Base-by-base conservation (phyloP, 1,140 invertebrate species). In the Phymastichus coffea region DNA sequence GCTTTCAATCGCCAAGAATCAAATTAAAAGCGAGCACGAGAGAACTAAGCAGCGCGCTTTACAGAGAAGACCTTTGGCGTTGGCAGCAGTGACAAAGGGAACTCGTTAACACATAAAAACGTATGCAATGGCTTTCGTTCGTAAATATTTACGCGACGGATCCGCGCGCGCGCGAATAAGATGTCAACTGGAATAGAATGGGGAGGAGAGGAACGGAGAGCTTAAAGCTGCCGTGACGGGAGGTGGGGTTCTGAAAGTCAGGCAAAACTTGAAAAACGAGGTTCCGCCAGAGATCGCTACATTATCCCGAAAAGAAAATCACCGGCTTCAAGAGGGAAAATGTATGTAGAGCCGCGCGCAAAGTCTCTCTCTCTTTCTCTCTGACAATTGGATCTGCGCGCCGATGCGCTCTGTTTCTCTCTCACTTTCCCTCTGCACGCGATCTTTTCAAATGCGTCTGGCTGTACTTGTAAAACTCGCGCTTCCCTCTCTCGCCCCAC, bases 251-350 rank as follows among this genome's bases (percentile, higher is more conserved):
- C 23, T 14, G 25, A 22, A 38, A 58, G 30, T 58, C 53, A 46
- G 22, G 48, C 37, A n/a, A 52, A 44, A 52, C 48, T 59, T 59
- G 48, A 59, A 59, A 53, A 38, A 52, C 57, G 48, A 53, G 41
- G 28, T 22, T 40, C 9, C 7, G 15, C 46, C n/a, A 9, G 17
- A 44, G 55, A 57, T 51, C 38, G 47, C 30, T 59, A 53, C 43
- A 52, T 59, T 59, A 59, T 59, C 48, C 57, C 40, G 57, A 52
- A 52, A 59, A 51, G 57, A 52, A 52, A 59, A 59, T 59, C 48
- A 52, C 40, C 48, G 48, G 38, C 17, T 17, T 52, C 46, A 41
- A 20, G 28, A 22, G 30, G 20, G 20, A 28, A 44, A 51, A 51
- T 58, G 25, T 35, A 51, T 19, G 41, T 33, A 30, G 56, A 53